Conservation (phyloP, 2,888 invertebrate genomes). For the Diaperis boleti region DNA sequence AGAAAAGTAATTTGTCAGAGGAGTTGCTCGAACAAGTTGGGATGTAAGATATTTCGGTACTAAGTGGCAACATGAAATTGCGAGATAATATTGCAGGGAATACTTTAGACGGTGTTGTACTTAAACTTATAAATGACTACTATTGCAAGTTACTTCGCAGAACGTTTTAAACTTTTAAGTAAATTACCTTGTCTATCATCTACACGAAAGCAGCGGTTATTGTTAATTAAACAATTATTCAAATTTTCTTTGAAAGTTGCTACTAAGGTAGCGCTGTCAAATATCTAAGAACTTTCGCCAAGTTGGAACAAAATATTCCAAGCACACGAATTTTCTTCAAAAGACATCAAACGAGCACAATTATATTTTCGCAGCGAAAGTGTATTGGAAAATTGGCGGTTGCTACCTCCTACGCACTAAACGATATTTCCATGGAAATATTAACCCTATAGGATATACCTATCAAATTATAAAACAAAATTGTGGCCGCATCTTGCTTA, state of each 20-base stretch:
- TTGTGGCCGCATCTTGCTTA: too few species aligned
- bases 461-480: too few species aligned
- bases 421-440: too few species aligned
- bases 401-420: background rate
- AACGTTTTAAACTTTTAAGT: slow-evolving; percentile 44
- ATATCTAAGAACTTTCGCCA: slow-evolving; percentile 38
- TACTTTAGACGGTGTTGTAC: slow-evolving; percentile 34
- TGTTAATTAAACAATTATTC: slow-evolving; percentile 45
- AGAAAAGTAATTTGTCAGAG: slow-evolving; percentile 35
- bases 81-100: slow-evolving; percentile 35
- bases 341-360: slow-evolving; percentile 38
- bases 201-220: slow-evolving; percentile 43
- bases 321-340: slow-evolving; percentile 35
- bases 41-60: slow-evolving; percentile 36
- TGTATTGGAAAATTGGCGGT: slow-evolving; percentile 26
- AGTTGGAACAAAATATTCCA: slow-evolving; percentile 39
- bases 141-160: slow-evolving; percentile 37
- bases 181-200: slow-evolving; percentile 46
- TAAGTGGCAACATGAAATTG: slow-evolving; percentile 34
- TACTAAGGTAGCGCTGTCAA: slow-evolving; percentile 38
- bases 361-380: slow-evolving; percentile 29
- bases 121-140: slow-evolving; percentile 40
- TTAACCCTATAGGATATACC: too few species aligned
- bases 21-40: slow-evolving; percentile 32
- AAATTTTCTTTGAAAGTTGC: slow-evolving; percentile 37